Evolutionary conservation across 2,888 invertebrate genomes (phyloP).

Genomic region (Lydus trimaculatus): DNA sequence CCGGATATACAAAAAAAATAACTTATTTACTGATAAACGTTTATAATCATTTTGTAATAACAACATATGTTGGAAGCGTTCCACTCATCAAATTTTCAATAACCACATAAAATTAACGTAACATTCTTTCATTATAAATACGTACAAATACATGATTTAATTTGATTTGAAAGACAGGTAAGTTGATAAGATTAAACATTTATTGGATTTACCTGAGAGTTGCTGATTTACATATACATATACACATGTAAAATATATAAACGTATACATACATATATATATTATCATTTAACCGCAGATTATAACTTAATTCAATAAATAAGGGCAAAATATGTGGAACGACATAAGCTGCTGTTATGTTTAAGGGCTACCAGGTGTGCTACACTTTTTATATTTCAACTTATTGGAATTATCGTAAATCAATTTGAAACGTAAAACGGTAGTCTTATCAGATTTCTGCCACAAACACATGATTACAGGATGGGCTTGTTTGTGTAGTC

Average conservation of each 20-base stretch:
- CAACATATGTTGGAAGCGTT: conserved; percentile 29
- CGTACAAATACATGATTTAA: not conserved
- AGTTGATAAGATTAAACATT: not conserved
- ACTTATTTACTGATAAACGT: not conserved
- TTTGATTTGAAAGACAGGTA: not conserved
- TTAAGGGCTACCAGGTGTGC: too few species aligned
- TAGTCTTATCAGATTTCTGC: too few species aligned
- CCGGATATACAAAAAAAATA: not conserved
- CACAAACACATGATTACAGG: too few species aligned
- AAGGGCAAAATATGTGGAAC: too few species aligned
- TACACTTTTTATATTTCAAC: too few species aligned
- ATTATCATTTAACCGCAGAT: not conserved
- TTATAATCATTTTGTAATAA: conserved; percentile 23
- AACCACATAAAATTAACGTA: not conserved
- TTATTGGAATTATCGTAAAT: too few species aligned
- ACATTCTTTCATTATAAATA: not conserved
- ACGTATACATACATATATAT: not conserved
- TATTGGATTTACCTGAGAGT: not conserved
- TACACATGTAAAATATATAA: not conserved
- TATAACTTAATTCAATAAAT: too few species aligned
- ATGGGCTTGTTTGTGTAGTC: too few species aligned
- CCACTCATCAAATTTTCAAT: conserved; percentile 25
- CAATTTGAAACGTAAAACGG: too few species aligned
- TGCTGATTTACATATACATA: not conserved
- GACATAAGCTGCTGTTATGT: too few species aligned